These are phyloP conservation scores for Theonella swinhoei DNA, from an alignment of 37 sponge, comb jelly and placozoan species.

Conservation along the genomic window DNA sequence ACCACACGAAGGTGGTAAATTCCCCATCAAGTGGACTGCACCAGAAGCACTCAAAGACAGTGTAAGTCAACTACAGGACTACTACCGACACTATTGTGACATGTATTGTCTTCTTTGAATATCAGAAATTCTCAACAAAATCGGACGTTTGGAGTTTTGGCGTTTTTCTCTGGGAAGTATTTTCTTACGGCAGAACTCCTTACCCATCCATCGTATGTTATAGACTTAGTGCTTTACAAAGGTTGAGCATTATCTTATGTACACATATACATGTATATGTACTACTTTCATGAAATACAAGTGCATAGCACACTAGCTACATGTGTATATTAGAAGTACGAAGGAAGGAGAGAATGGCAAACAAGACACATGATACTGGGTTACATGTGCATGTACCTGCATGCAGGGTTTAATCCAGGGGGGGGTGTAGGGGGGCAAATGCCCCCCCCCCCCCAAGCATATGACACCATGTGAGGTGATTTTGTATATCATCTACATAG, in stretches of 20 bases:
- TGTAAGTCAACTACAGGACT: conserved; percentile 42
- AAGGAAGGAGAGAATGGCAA: too few relatives aligned
- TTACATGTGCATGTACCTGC: too few relatives aligned
- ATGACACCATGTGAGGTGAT: too few relatives aligned
- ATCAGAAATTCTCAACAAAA: conserved; percentile 79
- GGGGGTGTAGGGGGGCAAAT: too few relatives aligned
- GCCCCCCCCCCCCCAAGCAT: too few relatives aligned
- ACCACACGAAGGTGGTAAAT: conserved; percentile 84
- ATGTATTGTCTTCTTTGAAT: neutral
- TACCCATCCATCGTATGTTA: conserved; percentile 89
- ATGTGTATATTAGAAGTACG: too few relatives aligned
- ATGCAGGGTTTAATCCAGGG: too few relatives aligned
- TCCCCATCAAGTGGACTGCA: conserved; percentile 89
- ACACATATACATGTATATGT: neutral
- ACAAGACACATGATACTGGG: too few relatives aligned
- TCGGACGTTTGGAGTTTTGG: conserved; percentile 96
- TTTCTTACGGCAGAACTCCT: conserved; percentile 85
- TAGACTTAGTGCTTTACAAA: neutral
- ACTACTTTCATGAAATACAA: too few relatives aligned
- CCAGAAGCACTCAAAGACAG: conserved; percentile 84
- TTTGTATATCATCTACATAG: too few relatives aligned
- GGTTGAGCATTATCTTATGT: neutral
- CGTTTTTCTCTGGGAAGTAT: conserved; percentile 87
- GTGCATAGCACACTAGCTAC: too few relatives aligned
- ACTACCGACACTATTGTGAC: too few relatives aligned